Conservation (phyloP, 2,797 vertebrate species). For the Stomatorhinus walkeri region DNA sequence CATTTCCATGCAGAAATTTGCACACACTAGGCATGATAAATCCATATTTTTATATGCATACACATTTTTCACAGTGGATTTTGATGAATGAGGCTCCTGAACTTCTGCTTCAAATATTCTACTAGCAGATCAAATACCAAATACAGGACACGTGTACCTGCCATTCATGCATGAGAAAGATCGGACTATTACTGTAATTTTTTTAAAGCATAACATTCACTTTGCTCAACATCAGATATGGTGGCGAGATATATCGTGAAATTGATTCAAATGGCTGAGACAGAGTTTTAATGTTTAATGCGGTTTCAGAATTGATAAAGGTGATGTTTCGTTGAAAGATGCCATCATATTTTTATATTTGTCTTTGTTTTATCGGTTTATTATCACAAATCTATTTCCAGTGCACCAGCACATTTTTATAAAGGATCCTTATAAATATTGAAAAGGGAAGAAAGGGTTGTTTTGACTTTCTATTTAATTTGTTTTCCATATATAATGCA, state of each 20-base stretch:
- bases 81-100: neutral
- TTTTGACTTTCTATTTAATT: neutral
- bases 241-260: neutral
- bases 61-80: neutral
- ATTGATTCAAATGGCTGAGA: neutral
- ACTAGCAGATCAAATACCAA: neutral
- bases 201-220: neutral
- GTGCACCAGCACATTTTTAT: neutral
- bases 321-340: neutral
- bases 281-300: neutral
- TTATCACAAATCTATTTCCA: neutral
- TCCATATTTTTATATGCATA: neutral
- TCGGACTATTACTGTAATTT: neutral
- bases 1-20: neutral
- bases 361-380: neutral
- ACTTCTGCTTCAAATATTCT: neutral
- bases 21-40: neutral
- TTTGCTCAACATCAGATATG: neutral
- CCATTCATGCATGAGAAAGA: neutral
- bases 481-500: neutral
- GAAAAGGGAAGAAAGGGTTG: neutral
- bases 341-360: neutral
- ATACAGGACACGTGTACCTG: neutral
- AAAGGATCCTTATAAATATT: constrained; percentile 1
- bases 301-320: neutral